These are phyloP conservation scores for Cephalopterus ornatus DNA, from an alignment of 2,113 vertebrate species.

Conservation along the genomic window DNA sequence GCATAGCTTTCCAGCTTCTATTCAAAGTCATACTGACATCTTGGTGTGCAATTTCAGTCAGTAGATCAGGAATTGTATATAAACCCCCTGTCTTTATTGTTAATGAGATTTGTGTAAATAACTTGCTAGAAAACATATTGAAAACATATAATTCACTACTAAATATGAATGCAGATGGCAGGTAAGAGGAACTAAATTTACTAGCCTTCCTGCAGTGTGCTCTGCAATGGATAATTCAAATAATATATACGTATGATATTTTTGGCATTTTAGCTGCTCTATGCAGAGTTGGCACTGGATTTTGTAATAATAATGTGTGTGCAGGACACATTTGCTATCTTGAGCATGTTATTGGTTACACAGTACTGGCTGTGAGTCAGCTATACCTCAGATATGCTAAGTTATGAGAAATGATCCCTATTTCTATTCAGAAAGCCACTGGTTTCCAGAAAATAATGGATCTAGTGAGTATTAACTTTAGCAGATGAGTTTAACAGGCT, in stretches of 20 bases:
- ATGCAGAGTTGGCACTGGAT: not conserved
- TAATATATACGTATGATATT: not conserved
- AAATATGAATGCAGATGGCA: slow-evolving; percentile 27
- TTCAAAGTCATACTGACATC: slow-evolving; percentile 17
- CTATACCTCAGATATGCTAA: not conserved
- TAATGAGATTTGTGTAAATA: slow-evolving; percentile 69
- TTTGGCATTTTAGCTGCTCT: not conserved
- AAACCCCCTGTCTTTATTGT: slow-evolving; percentile 20
- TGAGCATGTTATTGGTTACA: not conserved
- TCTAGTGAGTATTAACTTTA: not conserved
- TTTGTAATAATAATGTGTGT: not conserved
- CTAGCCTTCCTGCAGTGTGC: not conserved
- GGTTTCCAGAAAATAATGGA: not conserved
- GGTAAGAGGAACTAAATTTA: slow-evolving; percentile 44
- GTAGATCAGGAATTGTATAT: slow-evolving; percentile 1
- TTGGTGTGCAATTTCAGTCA: slow-evolving; percentile 34
- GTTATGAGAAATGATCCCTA: not conserved
- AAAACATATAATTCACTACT: slow-evolving; percentile 49
- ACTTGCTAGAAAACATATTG: slow-evolving; percentile 43
- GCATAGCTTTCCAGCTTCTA: slow-evolving; percentile 11
- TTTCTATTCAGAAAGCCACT: not conserved
- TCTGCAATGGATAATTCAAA: slow-evolving; percentile 20
- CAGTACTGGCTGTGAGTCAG: not conserved
- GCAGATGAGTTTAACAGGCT: not conserved
- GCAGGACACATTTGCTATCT: not conserved